phyloP scores from a whole-genome alignment of 1,140 invertebrate species.

The Zaprionus gabonicus region DNA sequence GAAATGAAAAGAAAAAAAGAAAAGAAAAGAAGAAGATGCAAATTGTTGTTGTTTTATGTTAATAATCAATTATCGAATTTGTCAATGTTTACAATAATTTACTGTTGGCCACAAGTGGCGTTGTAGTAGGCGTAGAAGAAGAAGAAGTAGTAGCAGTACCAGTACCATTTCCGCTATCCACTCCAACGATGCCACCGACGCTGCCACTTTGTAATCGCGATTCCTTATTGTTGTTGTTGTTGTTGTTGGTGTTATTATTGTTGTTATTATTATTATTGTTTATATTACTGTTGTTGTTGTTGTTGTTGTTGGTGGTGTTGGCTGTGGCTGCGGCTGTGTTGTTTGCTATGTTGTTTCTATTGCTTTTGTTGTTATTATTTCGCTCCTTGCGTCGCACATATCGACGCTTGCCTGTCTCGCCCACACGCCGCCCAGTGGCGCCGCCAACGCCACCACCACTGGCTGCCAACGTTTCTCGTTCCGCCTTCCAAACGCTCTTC shows the following conservation, averaged over 20 bases:
- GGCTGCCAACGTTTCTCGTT: constrained; percentile 70
- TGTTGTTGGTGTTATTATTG: constrained; percentile 10
- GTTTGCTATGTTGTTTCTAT: constrained; percentile 4
- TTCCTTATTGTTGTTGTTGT: not conserved
- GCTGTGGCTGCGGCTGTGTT: not conserved
- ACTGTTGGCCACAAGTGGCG: constrained; percentile 84
- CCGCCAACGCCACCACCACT: constrained; percentile 35
- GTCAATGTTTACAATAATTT: constrained; percentile 85
- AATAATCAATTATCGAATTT: constrained; percentile 82
- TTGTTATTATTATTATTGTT: constrained; percentile 38
- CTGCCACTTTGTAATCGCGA: constrained; percentile 6
- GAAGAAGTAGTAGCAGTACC: constrained; percentile 81
- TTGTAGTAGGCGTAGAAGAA: constrained; percentile 83
- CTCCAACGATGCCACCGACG: constrained; percentile 39
- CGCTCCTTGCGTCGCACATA: constrained; percentile 76
- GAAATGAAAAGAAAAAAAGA: constrained; percentile 55
- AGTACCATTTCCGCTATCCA: constrained; percentile 75
- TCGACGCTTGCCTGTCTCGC: constrained; percentile 65
- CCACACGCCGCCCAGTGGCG: constrained; percentile 45
- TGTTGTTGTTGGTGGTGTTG: not conserved
- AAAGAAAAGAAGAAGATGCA: constrained; percentile 76
- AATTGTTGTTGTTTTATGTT: constrained; percentile 84
- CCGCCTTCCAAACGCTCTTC: constrained; percentile 84
- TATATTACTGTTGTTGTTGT: constrained; percentile 23
- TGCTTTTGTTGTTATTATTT: constrained; percentile 54